These are phyloP conservation scores for Orthosia cruda DNA, from an alignment of 2,888 invertebrate species.

Conservation along the genomic window DNA sequence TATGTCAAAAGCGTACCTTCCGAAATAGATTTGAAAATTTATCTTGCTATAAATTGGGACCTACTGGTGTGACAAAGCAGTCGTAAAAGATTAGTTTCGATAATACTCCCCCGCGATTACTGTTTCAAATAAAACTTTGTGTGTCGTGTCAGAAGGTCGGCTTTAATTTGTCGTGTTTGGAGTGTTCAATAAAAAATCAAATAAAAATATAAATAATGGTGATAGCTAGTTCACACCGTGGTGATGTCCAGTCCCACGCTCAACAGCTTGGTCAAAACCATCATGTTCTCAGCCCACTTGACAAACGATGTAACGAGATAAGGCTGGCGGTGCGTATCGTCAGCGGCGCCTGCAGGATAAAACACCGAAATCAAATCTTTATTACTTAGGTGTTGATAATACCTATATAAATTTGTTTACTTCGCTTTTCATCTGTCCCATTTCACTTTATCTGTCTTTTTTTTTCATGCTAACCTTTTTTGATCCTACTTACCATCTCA, in stretches of 20 bases:
- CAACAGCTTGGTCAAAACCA: constrained; percentile 69
- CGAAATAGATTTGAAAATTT: constrained; percentile 77
- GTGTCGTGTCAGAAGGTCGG: constrained; percentile 47
- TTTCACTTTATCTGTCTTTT: not conserved
- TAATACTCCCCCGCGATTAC: constrained; percentile 57
- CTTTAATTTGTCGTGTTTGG: constrained; percentile 60
- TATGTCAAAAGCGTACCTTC: constrained; percentile 76
- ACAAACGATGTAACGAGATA: constrained; percentile 67
- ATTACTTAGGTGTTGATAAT: constrained; percentile 29
- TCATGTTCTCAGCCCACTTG: constrained; percentile 80
- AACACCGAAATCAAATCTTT: constrained; percentile 30
- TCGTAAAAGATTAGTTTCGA: constrained; percentile 74
- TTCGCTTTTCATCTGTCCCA: not conserved
- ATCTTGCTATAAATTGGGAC: constrained; percentile 78
- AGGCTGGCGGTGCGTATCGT: constrained; percentile 44
- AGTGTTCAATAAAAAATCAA: constrained; percentile 83
- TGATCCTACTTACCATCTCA: not conserved
- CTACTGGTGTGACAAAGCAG: constrained; percentile 78
- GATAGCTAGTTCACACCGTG: constrained; percentile 85
- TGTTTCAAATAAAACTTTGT: constrained; percentile 68
- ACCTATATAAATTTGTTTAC: constrained; percentile 7
- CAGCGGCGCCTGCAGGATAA: constrained; percentile 29
- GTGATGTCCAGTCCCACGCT: constrained; percentile 82
- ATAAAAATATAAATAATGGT: constrained; percentile 86
- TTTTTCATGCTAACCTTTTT: not conserved